Evolutionary conservation across 2,888 invertebrate genomes (phyloP), one percentile per base, ranked within the genome.

Genomic region (Drosophila percnosoma): DNA sequence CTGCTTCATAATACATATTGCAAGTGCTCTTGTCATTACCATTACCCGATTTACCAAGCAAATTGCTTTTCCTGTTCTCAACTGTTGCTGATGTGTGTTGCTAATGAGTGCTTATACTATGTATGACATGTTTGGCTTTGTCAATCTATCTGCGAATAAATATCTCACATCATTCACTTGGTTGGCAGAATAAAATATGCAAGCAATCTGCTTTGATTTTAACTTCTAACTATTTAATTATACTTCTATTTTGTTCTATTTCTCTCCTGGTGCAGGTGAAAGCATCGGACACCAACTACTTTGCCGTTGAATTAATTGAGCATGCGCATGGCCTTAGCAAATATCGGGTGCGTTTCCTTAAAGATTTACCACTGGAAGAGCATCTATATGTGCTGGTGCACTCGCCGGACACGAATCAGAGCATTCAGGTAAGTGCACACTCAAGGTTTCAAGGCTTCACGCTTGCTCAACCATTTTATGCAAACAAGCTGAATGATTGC

Each of bases 351-450:
- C 89, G 82, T 77, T 82, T 92, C 63, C 68, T 89, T 52, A 87
- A 89, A 55, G 82, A 91, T 60, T 75, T 91, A 34, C 91, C 92
- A 68, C 58, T 86, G 61, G 92, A 93, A 76, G 90, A 90, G 69
- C 86, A 92, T 63, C 79, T 92, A 64, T 93, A 89, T 81, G 83
- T 93, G 54, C 78, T 90, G 69, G 84, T 93, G 48, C 77, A 89
- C 62, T 93, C 93, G 60, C 92, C 93, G 66, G 83, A 92, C 78
- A 93, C 93, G 51, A 85, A 91, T 74, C 93, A 93, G 80, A 89
- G 85, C 74, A 88, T 93, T 75, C 83, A 92, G 90, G 93, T 93
- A 83, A 90, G 92, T 71, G 63, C 15, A 24, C 45, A 15, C 15
- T 15, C 21, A 21, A 45, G 15, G 13, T 29, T 29, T 10, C 31